Evolutionary conservation across 2,113 vertebrate genomes (phyloP).

Genomic region (Mola mola): DNA sequence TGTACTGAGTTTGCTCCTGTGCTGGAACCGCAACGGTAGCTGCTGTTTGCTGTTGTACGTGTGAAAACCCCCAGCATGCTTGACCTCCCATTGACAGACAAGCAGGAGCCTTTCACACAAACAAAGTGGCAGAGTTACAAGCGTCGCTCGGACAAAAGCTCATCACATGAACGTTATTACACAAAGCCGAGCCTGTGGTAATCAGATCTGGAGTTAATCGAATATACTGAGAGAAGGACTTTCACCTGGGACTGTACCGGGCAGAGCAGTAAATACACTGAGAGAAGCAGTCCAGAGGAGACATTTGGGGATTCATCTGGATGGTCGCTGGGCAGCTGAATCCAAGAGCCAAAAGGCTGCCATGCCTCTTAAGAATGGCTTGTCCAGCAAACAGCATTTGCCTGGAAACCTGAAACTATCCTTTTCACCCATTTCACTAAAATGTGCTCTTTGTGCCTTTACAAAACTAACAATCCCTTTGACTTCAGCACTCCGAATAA

Average conservation of each 20-base stretch:
- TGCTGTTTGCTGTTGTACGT: slow-evolving; percentile 46
- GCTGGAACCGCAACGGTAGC: slow-evolving; percentile 37
- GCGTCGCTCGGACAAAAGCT: slow-evolving; percentile 39
- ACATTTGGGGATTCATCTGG: slow-evolving; percentile 58
- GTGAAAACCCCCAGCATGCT: slow-evolving; percentile 54
- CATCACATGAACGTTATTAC: slow-evolving; percentile 53
- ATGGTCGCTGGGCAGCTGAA: slow-evolving; percentile 52
- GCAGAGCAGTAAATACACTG: slow-evolving; percentile 1
- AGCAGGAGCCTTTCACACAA: slow-evolving; percentile 50
- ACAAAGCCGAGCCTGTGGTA: slow-evolving; percentile 13
- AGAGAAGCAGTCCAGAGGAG: slow-evolving; percentile 16
- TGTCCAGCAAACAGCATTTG: slow-evolving; percentile 43
- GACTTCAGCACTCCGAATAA: background rate
- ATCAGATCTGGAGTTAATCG: slow-evolving; percentile 54
- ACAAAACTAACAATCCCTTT: slow-evolving; percentile 4
- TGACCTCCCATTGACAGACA: slow-evolving; percentile 61
- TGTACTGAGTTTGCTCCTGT: slow-evolving; percentile 43
- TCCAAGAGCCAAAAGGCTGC: slow-evolving; percentile 58
- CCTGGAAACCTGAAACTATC: slow-evolving; percentile 17
- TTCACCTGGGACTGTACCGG: slow-evolving; percentile 28
- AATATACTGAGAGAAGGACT: slow-evolving; percentile 30
- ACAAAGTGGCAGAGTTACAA: slow-evolving; percentile 47
- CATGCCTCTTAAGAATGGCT: slow-evolving; percentile 43
- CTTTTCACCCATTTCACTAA: slow-evolving; percentile 16
- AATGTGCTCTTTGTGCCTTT: slow-evolving; percentile 1